A percentile compares a stretch with the other conserved stretches of the same genome.
Evolutionary conservation across 2,888 invertebrate genomes (phyloP).

Genomic region (Psylliodes chrysocephalus): DNA sequence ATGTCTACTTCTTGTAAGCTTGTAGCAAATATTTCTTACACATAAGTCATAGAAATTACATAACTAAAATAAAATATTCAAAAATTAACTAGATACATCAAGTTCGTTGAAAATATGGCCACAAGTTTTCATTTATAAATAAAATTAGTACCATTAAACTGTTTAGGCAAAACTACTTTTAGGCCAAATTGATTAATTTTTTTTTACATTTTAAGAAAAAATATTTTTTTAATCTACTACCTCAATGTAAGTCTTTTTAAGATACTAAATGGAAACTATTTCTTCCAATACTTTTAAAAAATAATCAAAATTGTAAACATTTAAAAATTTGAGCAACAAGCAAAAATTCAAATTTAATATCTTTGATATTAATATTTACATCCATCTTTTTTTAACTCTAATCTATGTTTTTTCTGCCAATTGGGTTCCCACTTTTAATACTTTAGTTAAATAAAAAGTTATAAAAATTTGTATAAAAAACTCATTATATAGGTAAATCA

Average conservation of each 20-base stretch:
- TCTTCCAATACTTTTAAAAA: too few relatives aligned
- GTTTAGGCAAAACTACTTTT: neutral
- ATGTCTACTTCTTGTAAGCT: too few relatives aligned
- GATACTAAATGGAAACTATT: too few relatives aligned
- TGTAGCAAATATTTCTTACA: too few relatives aligned
- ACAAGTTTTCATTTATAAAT: constrained; percentile 2
- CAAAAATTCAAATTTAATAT: neutral
- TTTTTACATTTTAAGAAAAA: neutral
- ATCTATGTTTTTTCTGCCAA: constrained; percentile 28
- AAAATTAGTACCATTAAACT: constrained; percentile 9
- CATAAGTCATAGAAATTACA: too few relatives aligned
- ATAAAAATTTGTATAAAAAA: too few relatives aligned
- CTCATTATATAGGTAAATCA: too few relatives aligned
- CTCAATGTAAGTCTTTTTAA: too few relatives aligned
- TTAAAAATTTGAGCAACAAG: constrained; percentile 13
- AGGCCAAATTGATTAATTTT: neutral
- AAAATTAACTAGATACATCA: neutral
- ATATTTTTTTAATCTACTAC: neutral
- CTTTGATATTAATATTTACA: neutral
- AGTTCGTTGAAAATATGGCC: constrained; percentile 29
- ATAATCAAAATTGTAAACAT: neutral
- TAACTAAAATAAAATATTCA: too few relatives aligned
- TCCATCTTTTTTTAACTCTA: neutral
- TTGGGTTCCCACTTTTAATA: constrained; percentile 26
- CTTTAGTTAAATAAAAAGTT: too few relatives aligned